Conservation (phyloP, 2,888 invertebrate genomes). For the Nasonia oneida region DNA sequence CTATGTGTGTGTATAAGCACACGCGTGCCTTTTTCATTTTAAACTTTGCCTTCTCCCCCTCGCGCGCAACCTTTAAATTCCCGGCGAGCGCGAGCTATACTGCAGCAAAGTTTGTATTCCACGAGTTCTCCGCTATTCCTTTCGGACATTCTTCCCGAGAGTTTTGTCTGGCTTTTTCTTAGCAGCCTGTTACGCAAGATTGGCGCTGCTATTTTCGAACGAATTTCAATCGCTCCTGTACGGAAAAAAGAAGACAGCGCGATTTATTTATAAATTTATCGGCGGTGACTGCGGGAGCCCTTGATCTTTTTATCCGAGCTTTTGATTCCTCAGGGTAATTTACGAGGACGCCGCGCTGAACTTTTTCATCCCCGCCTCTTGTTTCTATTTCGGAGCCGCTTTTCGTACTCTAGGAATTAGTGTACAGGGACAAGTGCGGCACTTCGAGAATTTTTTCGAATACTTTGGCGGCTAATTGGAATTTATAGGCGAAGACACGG, state of each 20-base stretch:
- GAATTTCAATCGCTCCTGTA: no score
- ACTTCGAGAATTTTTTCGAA: background rate
- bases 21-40: constrained; percentile 33
- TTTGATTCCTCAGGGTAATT: constrained; percentile 28
- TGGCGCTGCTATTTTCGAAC: background rate
- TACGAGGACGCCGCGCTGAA: background rate
- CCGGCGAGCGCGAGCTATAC: background rate
- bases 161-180: background rate
- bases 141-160: background rate
- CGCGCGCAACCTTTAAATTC: constrained; percentile 39
- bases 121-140: background rate
- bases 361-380: background rate
- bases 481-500: background rate
- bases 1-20: background rate
- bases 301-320: constrained; percentile 36
- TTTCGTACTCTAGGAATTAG: background rate
- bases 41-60: constrained; percentile 19
- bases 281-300: background rate
- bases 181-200: background rate
- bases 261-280: constrained; percentile 33
- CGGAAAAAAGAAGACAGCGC: no score
- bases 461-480: background rate
- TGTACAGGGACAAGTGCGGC: background rate
- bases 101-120: constrained; percentile 27
- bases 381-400: constrained; percentile 17